Evolutionary conservation across 1,140 invertebrate genomes (phyloP), one percentile per base, ranked within the genome.

Genomic region (Dinoponera quadriceps): DNA sequence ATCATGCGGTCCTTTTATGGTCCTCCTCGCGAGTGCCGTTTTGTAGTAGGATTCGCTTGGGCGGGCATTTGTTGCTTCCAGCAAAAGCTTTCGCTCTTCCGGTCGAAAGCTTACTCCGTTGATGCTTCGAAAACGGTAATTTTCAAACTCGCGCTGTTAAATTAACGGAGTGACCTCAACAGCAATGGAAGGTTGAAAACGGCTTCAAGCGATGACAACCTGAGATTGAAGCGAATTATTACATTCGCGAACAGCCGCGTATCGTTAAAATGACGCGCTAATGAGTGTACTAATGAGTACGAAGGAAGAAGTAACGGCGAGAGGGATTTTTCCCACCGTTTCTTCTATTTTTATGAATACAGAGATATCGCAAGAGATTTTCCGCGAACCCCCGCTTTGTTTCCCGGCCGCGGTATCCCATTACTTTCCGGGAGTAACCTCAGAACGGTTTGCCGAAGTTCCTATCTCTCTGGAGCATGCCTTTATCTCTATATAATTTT

Each of bases 401-500:
- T 59, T 77, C 49, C 20, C 29, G 16, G n/a, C 16, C 22, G 20
- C 14, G 3, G 54, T 49, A 57, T 49, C 38, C 13, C 5, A 44
- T 71, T 38, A 81, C 66, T 60, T 85, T 29, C 48, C 29, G 16
- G 51, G 27, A 54, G 20, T 33, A 77, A 77, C n/a, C 60, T 65
- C 22, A 65, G 48, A 65, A 59, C n/a, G 44, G 27, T 77, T 77
- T 65, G 63, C 51, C 38, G 54, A 77, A 65, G 59, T 77, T 54
- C 44, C 25, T 77, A 77, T 65, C 73, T 77, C 60, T 20, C 48
- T 65, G 48, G 27, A 5, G 33, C n/a, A 18, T 33, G 14, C 16
- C 29, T 65, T 81, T 85, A 72, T 82, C 83, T 68, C 60, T 27
- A 48, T 68, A 77, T 68, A 68, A 77, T 66, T 80, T 51, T 27